phyloP scores from a whole-genome alignment of 2,888 invertebrate species.

The Scrobipalpa atriplicella region DNA sequence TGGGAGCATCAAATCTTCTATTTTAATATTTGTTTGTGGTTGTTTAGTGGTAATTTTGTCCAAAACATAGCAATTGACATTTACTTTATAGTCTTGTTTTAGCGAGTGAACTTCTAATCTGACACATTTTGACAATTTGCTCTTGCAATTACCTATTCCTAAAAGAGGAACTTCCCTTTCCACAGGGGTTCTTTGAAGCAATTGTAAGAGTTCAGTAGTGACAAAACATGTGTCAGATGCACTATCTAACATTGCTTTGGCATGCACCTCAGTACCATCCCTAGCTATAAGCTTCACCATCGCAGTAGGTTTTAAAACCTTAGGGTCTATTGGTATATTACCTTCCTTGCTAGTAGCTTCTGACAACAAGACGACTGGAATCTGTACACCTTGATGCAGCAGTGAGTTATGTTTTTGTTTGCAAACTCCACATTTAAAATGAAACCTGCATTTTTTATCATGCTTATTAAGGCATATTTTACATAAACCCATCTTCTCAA shows the following conservation, averaged over 20 bases:
- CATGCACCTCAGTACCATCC: conserved; percentile 30
- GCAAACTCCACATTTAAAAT: conserved; percentile 31
- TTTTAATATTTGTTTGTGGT: conserved; percentile 33
- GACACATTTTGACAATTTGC: conserved; percentile 25
- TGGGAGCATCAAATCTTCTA: conserved; percentile 29
- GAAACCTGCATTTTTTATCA: conserved; percentile 29
- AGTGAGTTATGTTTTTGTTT: conserved; percentile 29
- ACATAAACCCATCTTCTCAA: conserved; percentile 31
- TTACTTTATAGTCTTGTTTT: conserved; percentile 19
- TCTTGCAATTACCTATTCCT: conserved; percentile 29
- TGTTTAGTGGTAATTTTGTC: conserved; percentile 35
- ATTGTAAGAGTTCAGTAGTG: conserved; percentile 20
- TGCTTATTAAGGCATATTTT: conserved; percentile 31
- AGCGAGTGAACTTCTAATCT: conserved; percentile 33
- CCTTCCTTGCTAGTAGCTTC: neutral
- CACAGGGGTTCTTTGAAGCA: conserved; percentile 24
- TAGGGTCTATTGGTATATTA: too few relatives aligned
- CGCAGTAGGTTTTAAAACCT: conserved; percentile 31
- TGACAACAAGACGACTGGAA: neutral
- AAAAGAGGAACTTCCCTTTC: conserved; percentile 16
- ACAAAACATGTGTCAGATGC: conserved; percentile 32
- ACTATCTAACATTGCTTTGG: conserved; percentile 32
- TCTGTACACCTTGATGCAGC: conserved; percentile 8
- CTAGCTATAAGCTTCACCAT: conserved; percentile 27
- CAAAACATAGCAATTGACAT: conserved; percentile 31